phyloP scores from a whole-genome alignment of 1,140 invertebrate species.

The Euwallacea similis region DNA sequence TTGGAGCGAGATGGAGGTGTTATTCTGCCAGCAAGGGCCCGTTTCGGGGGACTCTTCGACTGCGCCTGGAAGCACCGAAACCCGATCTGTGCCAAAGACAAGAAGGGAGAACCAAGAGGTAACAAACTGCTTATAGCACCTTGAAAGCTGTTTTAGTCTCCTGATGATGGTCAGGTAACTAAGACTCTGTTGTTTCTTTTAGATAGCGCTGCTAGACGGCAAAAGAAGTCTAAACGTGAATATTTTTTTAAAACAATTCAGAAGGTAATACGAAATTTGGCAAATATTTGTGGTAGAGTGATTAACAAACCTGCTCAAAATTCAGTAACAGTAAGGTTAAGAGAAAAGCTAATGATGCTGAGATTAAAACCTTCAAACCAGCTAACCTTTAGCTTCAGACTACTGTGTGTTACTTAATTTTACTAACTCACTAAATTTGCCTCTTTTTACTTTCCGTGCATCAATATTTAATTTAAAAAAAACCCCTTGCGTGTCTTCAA shows the following conservation, averaged over 20 bases:
- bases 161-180: neutral
- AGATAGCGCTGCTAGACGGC: conserved; percentile 88
- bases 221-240: conserved; percentile 96
- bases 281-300: too few species aligned
- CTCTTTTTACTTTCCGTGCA: too few species aligned
- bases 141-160: neutral
- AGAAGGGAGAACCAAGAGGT: conserved; percentile 72
- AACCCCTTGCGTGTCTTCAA: too few species aligned
- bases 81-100: conserved; percentile 58
- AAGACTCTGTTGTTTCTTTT: conserved; percentile 51
- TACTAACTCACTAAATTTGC: too few species aligned
- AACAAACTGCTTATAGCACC: neutral
- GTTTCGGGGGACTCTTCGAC: conserved; percentile 63
- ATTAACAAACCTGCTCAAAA: too few species aligned
- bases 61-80: conserved; percentile 57
- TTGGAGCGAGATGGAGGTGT: conserved; percentile 88
- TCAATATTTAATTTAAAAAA: too few species aligned
- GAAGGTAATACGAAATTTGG: conserved; percentile 62
- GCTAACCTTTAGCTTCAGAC: too few species aligned
- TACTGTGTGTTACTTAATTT: too few species aligned
- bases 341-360: too few species aligned
- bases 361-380: too few species aligned
- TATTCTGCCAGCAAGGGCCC: conserved; percentile 84
- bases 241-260: conserved; percentile 97
- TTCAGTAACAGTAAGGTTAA: too few species aligned